Conservation (phyloP, 2,888 invertebrate species). For the Nebria brevicollis region DNA sequence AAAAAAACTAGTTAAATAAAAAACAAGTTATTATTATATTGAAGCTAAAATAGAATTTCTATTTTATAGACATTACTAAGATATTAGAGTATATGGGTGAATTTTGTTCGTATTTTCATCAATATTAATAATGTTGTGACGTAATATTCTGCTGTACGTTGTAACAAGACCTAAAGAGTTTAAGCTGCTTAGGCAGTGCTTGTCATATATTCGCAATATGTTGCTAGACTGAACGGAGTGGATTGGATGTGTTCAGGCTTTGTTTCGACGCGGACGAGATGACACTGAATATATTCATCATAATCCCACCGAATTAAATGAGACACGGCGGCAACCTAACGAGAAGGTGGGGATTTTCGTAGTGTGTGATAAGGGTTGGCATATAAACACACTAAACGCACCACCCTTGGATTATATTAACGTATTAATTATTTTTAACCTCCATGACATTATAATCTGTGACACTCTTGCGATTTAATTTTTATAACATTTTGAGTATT, state of each 20-base stretch:
- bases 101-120: background rate
- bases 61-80: background rate
- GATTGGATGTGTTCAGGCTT: constrained; percentile 10
- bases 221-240: constrained; percentile 23
- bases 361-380: constrained; percentile 22
- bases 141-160: background rate
- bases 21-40: too few relatives aligned
- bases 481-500: too few relatives aligned
- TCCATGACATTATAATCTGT: background rate
- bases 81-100: background rate
- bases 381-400: background rate
- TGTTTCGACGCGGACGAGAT: constrained; percentile 23
- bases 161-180: constrained; percentile 21
- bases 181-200: constrained; percentile 32
- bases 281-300: constrained; percentile 40
- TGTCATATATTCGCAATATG: constrained; percentile 25
- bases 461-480: background rate
- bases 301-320: constrained; percentile 38
- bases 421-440: background rate
- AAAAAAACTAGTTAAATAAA: too few relatives aligned
- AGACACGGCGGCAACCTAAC: constrained; percentile 15
- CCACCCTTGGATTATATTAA: background rate
- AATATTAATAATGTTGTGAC: background rate
- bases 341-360: constrained; percentile 27
- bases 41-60: background rate